phyloP scores from a whole-genome alignment of 1,140 invertebrate species.

The Macrobrachium rosenbergii region DNA sequence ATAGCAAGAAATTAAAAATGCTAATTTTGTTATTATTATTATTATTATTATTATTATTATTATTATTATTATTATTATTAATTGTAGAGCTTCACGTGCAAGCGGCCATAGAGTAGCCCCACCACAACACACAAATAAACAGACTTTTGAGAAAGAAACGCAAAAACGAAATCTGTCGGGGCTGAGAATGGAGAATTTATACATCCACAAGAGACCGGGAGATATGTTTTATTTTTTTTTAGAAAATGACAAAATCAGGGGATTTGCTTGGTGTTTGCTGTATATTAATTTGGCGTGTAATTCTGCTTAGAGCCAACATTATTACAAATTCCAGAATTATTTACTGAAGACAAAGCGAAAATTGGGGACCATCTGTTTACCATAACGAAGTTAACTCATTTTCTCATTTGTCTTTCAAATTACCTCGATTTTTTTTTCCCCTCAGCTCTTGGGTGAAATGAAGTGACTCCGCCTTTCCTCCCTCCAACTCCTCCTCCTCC shows the following conservation, averaged over 20 bases:
- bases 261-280: background rate
- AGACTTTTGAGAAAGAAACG: too few relatives aligned
- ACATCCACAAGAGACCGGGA: too few relatives aligned
- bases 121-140: too few relatives aligned
- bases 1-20: too few relatives aligned
- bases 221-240: too few relatives aligned
- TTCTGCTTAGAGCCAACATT: conserved; percentile 40
- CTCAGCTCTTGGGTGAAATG: conserved; percentile 40
- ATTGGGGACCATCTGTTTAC: conserved; percentile 56
- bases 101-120: too few relatives aligned
- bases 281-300: conserved; percentile 26
- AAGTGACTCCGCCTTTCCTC: conserved; percentile 18
- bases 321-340: conserved; percentile 60
- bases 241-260: too few relatives aligned
- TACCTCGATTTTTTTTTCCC: conserved; percentile 43
- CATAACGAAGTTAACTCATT: conserved; percentile 59
- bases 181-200: too few relatives aligned
- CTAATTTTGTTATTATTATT: background rate
- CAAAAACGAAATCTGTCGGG: too few relatives aligned
- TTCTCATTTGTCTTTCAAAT: conserved; percentile 60
- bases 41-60: background rate
- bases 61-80: background rate
- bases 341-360: conserved; percentile 56
- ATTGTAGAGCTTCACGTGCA: background rate
- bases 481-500: background rate